Percentiles rank a stretch among this genome's conserved stretches.
Evolutionary conservation across 2,113 vertebrate species (phyloP).

Genomic region (Solenodon paradoxus): DNA sequence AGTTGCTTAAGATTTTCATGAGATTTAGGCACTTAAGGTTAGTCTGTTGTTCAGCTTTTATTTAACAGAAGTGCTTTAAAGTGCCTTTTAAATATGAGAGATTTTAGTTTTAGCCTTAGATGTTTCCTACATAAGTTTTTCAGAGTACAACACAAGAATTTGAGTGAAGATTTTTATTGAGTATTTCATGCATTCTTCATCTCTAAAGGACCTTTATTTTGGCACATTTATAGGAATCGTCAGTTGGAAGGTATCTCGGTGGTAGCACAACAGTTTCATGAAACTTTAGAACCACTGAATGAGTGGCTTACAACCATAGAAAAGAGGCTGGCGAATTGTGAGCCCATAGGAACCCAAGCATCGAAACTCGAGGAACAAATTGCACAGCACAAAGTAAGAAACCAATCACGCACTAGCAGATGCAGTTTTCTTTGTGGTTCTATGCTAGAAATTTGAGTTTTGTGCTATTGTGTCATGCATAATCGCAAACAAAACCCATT

Average conservation of each 20-base stretch:
- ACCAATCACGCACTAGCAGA: neutral
- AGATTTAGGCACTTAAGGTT: neutral
- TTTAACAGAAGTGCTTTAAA: neutral
- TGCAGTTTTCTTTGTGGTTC: neutral
- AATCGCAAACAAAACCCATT: slow-evolving; percentile 8
- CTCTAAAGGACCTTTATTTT: slow-evolving; percentile 69
- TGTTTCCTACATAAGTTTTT: neutral
- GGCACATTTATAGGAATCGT: slow-evolving; percentile 85
- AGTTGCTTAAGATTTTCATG: neutral
- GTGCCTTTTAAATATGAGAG: neutral
- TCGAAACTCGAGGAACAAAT: slow-evolving; percentile 94
- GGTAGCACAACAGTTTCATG: slow-evolving; percentile 96
- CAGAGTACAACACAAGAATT: neutral
- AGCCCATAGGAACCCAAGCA: slow-evolving; percentile 94
- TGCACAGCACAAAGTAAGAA: slow-evolving; percentile 92
- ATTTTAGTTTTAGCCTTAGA: neutral
- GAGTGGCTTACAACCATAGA: slow-evolving; percentile 93
- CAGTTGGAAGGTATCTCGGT: slow-evolving; percentile 94
- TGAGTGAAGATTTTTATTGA: neutral
- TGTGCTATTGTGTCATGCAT: neutral
- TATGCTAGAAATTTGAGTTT: slow-evolving; percentile 31
- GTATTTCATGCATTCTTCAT: slow-evolving; percentile 33
- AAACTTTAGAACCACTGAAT: slow-evolving; percentile 92
- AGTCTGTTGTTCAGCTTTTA: neutral
- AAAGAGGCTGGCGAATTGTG: slow-evolving; percentile 91